Base-by-base conservation (phyloP, 2,888 invertebrate genomes). In the Melanophora roralis region DNA sequence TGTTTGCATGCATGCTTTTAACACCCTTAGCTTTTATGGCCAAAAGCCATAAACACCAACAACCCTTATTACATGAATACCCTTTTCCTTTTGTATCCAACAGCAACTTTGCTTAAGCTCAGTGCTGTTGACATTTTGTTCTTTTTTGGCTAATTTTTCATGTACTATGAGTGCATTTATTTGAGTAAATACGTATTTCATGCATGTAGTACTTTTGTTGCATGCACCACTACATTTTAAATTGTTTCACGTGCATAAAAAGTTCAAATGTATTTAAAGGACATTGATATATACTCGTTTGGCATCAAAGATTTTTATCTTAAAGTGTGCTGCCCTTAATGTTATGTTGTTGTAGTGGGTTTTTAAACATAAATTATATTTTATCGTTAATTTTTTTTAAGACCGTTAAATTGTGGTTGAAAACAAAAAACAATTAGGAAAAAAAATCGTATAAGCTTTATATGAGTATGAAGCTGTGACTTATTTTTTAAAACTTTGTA, bases 101-200 rank as follows among this genome's bases (percentile, higher is more conserved):
- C 14, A 14, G 8, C 16, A 55, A 47, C 38, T 27, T 59, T 74
- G 14, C 55, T 40, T 32, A 36, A 55, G 14, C 45, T 57, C 40
- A 40, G 51, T 68, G 55, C 75, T 69, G 72, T 74, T 81, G 75
- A 77, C 75, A 80, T 75, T 74, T 81, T 77, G 47, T 53, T 68
- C 60, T 75, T 69, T n/a, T 73, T 75, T 78, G 47, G 75, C 71
- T 74, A 72, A 78, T 82, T 80, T 75, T 64, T 82, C 59, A 65
- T 82, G 72, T 78, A 75, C 60, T 73, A 75, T 40, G 62, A 43
- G 14, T 57, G 19, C 75, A 67, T 62, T 19, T 21, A 19, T 36
- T 7, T 21, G 9, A 47, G 32, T 14, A 4, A 51, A 16, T 16
- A 11, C 16, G 49, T 23, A 62, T 71, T 71, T 62, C 40, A 57